Evolutionary conservation across 2,797 vertebrate species (phyloP).

Genomic region (Crocodylus rhombifer): DNA sequence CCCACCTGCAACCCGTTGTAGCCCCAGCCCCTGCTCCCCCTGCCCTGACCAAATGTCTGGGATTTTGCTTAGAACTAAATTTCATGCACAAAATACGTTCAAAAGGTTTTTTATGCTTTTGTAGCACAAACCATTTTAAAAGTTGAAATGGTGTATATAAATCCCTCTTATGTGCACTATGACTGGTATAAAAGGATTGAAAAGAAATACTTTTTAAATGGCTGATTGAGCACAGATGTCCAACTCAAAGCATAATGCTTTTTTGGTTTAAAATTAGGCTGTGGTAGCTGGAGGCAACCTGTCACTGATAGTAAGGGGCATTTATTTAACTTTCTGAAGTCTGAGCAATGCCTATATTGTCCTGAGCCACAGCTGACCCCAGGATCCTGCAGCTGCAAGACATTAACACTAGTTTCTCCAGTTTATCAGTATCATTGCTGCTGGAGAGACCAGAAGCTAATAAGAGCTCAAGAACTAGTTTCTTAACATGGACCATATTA

Average conservation of each 20-base stretch:
- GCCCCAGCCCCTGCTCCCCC: no score
- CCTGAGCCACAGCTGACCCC: background rate
- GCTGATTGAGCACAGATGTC: background rate
- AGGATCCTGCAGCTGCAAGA: background rate
- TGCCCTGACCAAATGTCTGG: no score
- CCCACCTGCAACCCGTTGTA: no score
- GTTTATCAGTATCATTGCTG: accelerated
- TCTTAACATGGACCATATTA: background rate
- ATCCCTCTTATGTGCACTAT: background rate
- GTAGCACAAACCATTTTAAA: slow-evolving; percentile 19
- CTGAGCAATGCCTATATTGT: background rate
- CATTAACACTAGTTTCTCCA: background rate
- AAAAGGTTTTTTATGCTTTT: background rate
- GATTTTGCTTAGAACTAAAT: background rate
- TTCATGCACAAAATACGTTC: background rate
- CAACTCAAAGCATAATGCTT: slow-evolving; percentile 8
- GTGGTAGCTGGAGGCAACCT: background rate
- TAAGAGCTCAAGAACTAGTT: background rate
- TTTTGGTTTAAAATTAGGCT: slow-evolving; percentile 8
- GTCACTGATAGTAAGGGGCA: background rate
- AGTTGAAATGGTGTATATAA: background rate
- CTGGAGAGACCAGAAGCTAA: slow-evolving; percentile 10
- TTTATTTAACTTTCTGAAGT: background rate
- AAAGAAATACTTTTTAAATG: slow-evolving; percentile 27
- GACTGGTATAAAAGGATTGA: slow-evolving; percentile 17